Evolutionary conservation across 2,888 invertebrate genomes (phyloP), one percentile per base, ranked within the genome.

Genomic region (Andrena minutula): DNA sequence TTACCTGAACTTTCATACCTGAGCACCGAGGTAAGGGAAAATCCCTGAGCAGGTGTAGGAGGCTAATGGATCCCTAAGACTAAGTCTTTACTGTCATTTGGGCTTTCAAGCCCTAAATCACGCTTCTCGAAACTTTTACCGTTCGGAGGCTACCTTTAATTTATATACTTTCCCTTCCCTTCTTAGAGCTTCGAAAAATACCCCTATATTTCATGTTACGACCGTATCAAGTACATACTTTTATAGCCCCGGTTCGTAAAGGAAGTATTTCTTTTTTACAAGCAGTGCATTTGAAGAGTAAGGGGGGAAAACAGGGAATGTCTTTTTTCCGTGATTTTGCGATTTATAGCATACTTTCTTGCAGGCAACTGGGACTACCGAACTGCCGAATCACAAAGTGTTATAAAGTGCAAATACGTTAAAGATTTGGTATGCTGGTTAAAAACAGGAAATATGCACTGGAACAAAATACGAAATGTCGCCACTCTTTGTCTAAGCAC

Each of bases 1-100:
- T 82, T 79, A 61, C 56, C 81, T 74, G 61, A 53, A 8, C 28
- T 23, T 53, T 41, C 41, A 51, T 75, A 75, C 75, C 68, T 68
- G 60, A 23, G 2, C 51, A 8, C 35, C 35, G 3, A 5, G 10
- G 12, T 23, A 56, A 41, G 26, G 56, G 26, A 23, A 56, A 41
- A 23, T 35, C 49, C n/a, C 26, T 47, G n/a, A 0, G 20, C 32
- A 60, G 64, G 23, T 70, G 12, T 16, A 47, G 12, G 12, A 35
- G 10, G 10, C 35, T 35, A 65, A 60, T 3, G 2, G 6, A 7
- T 41, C 58, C 41, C n/a, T 26, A 60, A 28, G n/a, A 63, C 8
- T 35, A 35, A 35, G 58, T 5, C 30, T 10, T n/a, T 0, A 26
- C 16, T 51, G 20, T 23, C 2, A 0, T 20, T 16, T 28, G 8